Conservation (phyloP, 2,113 vertebrate species). For the Brienomyrus brachyistius region DNA sequence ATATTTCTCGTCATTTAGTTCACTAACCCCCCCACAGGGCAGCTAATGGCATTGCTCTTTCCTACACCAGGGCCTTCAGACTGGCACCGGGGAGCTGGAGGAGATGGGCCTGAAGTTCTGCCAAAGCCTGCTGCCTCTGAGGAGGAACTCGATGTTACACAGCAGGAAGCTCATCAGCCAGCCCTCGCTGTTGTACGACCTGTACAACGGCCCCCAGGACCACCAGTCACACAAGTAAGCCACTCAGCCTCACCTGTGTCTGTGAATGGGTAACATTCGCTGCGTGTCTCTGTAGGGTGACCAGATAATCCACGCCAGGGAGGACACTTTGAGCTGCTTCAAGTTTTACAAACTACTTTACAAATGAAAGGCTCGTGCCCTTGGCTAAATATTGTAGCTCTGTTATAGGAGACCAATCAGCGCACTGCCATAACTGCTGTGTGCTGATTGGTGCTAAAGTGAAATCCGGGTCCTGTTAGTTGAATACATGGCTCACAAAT, state of each 20-base stretch:
- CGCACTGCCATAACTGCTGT: no score
- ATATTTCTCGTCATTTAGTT: neutral
- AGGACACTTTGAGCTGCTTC: neutral
- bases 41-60: neutral
- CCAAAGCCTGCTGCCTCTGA: slow-evolving; percentile 63
- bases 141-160: slow-evolving; percentile 55
- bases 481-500: no score
- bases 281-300: neutral
- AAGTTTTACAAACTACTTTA: neutral
- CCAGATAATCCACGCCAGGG: neutral
- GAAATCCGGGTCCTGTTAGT: no score
- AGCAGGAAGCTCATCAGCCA: slow-evolving; percentile 49
- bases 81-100: slow-evolving; percentile 66
- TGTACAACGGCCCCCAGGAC: slow-evolving; percentile 51
- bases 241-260: neutral
- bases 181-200: slow-evolving; percentile 47
- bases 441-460: no score
- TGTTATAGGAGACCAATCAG: neutral
- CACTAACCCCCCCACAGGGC: neutral
- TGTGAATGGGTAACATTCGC: neutral
- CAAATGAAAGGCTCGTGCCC: neutral
- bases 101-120: slow-evolving; percentile 76
- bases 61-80: slow-evolving; percentile 61
- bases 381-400: neutral
- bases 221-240: slow-evolving; percentile 29